Base-by-base conservation (phyloP, 2,797 vertebrate genomes). In the Chaunax sp. region DNA sequence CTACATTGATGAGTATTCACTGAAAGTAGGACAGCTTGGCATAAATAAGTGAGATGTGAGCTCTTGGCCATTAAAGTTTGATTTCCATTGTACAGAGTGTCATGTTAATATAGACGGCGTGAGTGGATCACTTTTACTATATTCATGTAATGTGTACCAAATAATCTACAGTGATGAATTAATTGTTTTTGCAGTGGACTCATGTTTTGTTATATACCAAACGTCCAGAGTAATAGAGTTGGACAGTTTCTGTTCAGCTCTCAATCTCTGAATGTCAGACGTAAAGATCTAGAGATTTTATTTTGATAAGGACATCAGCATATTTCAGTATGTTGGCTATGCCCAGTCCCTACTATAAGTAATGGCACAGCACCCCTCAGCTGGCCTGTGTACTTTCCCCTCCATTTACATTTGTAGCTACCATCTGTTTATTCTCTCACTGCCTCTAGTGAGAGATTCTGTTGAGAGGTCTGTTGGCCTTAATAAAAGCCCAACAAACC, bases 381-480 rank as follows among this genome's bases (percentile, higher is more conserved):
- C 22, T 69, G 46, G 7, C 5, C n/a, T 54, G 12, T 58, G 50
- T 38, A 37, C 22, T 37, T n/a, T 51, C 28, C 16, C 35, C 15
- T 55, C 26, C 22, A 25, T 62, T 67, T 70, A 55, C 11, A 19
- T 51, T 38, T 23, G 33, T 45, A 18, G 26, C 25, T 19, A 25
- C 37, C 47, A 10, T 46, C 33, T 75, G 51, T 77, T 77, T 63
- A 57, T 33, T 57, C 38, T 49, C 44, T 52, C 19, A 19, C 11
- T 25, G 23, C 59, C 49, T 65, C 37, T 33, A 41, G 2, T 37
- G 28, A 30, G 28, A 30, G 28, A n/a, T n/a, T n/a, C 28, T 4
- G 4, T 30, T 30, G 4, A 30, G 28, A 8, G 28, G 4, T 30
- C n/a, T n/a, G n/a, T 30, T 30, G 28, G 28, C 28, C 28, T 30